These are phyloP conservation scores for Typhlichthys subterraneus DNA, from an alignment of 2,797 vertebrate species.

Conservation along the genomic window DNA sequence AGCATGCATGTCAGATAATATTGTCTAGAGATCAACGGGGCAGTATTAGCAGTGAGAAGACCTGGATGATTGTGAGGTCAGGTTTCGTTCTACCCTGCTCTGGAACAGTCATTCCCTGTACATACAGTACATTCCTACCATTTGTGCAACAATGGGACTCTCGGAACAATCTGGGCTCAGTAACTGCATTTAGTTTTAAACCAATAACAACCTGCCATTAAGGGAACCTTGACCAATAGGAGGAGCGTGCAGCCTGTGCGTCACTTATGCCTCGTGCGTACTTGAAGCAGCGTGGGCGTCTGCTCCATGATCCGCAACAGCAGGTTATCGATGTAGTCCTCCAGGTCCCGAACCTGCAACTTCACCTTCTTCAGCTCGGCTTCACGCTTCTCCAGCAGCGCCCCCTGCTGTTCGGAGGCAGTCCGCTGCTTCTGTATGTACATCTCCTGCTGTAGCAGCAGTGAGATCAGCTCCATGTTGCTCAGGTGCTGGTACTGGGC, in stretches of 20 bases:
- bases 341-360: constrained; percentile 87
- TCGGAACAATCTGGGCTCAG: background rate
- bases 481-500: constrained; percentile 91
- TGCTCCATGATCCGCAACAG: constrained; percentile 97
- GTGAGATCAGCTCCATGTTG: constrained; percentile 92
- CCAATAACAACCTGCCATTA: background rate
- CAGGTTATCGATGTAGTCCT: constrained; percentile 96
- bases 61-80: constrained; percentile 47
- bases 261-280: constrained; percentile 81
- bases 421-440: constrained; percentile 83
- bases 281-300: constrained; percentile 93
- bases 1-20: constrained; percentile 67
- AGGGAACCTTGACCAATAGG: constrained; percentile 18
- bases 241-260: constrained; percentile 6
- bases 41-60: constrained; percentile 63
- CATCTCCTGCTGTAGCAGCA: constrained; percentile 90
- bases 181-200: constrained; percentile 3
- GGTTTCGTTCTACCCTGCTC: constrained; percentile 41
- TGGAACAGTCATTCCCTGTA: constrained; percentile 22
- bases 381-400: constrained; percentile 82
- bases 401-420: constrained; percentile 67
- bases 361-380: constrained; percentile 88
- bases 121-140: background rate
- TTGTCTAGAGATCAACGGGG: constrained; percentile 66
- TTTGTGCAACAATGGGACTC: background rate